These are phyloP conservation scores for Hydropsyche tenuis DNA, from an alignment of 1,140 invertebrate species.

Conservation along the genomic window DNA sequence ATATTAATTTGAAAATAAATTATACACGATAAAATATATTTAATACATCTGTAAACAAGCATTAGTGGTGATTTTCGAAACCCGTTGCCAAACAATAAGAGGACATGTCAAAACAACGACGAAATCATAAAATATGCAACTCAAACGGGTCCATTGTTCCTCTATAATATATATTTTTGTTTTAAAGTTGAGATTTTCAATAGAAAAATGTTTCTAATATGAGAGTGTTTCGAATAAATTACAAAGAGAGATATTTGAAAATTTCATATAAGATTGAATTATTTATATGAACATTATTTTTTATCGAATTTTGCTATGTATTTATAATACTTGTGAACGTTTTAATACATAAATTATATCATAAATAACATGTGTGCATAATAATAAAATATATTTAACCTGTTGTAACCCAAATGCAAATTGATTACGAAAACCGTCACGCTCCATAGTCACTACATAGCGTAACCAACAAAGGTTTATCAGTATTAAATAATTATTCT, in stretches of 20 bases:
- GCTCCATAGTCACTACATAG: background rate
- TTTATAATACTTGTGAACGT: background rate
- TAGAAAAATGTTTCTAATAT: too few relatives aligned
- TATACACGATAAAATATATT: background rate
- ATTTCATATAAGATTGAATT: too few relatives aligned
- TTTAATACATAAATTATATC: too few relatives aligned
- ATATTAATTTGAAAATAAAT: background rate
- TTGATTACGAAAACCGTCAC: slow-evolving; percentile 16
- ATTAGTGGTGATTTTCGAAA: slow-evolving; percentile 1
- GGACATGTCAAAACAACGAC: slow-evolving; percentile 6
- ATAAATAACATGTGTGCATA: too few relatives aligned
- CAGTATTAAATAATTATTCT: slow-evolving; percentile 20
- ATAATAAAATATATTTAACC: too few relatives aligned
- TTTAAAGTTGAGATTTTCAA: background rate
- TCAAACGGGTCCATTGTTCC: slow-evolving; percentile 2
- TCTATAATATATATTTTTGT: background rate
- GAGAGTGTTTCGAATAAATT: too few relatives aligned
- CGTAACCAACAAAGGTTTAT: slow-evolving; percentile 1
- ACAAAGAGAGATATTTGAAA: too few relatives aligned
- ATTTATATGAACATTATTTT: background rate
- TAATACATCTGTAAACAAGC: slow-evolving; percentile 4
- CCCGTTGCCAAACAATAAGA: slow-evolving; percentile 12
- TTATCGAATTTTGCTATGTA: background rate
- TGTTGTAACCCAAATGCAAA: slow-evolving; percentile 2
- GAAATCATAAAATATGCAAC: slow-evolving; percentile 23